Evolutionary conservation across 2,888 invertebrate species (phyloP), one percentile per base, ranked within the genome.

Genomic region (Lymantria dispar): DNA sequence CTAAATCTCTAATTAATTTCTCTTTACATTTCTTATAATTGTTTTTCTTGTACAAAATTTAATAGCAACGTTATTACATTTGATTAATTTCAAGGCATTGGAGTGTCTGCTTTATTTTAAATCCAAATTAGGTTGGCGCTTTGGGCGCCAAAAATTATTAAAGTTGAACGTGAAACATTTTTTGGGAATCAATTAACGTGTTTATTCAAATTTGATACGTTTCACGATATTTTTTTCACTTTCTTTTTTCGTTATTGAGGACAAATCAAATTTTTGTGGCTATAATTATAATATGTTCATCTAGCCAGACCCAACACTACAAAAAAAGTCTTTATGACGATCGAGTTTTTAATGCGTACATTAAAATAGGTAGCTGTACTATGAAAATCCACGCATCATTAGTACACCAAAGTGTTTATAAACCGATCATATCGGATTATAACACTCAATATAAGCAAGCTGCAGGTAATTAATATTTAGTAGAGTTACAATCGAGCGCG

Each of bases 401-500:
- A n/a, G n/a, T n/a, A n/a, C n/a, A n/a, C 9, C 36, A 36, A 11
- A 9, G 11, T 11, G 36, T 5, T 7, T 11, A 11, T 3, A 36
- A 38, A n/a, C n/a, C 38, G 38, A 7, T 40, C 40, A 9, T 3
- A 9, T n/a, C 51, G 56, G 62, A 62, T 64, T 62, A 50, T 56
- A 54, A 55, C 48, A 59, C 49, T 46, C 55, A 47, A 62, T 64
- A 49, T 56, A 53, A 54, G 52, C 46, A 42, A 31, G 30, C 53
- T 60, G 53, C 57, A 68, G 57, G 52, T 64, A 68, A 67, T 67
- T 68, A 67, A 22, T 60, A 57, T 8, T 57, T 45, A 56, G 53
- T 45, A 48, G 51, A 52, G 62, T 64, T 64, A 62, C 52, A 60
- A 57, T 50, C 54, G 52, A 58, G 45, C 56, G 49, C 47, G 54